These are phyloP conservation scores for Myotis yumanensis DNA, from an alignment of 2,113 vertebrate species.

Conservation along the genomic window DNA sequence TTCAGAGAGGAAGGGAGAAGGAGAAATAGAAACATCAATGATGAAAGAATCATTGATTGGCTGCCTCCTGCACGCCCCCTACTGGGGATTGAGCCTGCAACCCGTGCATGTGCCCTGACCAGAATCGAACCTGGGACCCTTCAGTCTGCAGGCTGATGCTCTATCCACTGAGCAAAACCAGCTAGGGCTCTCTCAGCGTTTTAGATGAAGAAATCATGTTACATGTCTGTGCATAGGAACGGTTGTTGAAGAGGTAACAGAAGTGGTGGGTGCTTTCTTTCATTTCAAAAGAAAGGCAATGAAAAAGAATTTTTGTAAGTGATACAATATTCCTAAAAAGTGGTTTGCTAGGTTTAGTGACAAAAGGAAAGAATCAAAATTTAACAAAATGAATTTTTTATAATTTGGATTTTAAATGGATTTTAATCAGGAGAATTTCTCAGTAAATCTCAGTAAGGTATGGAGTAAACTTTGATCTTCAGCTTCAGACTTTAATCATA, in stretches of 20 bases:
- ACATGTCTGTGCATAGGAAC: not conserved
- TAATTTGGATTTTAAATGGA: conserved; percentile 55
- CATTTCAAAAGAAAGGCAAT: not conserved
- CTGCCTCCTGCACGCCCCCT: too few relatives aligned
- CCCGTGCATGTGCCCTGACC: too few relatives aligned
- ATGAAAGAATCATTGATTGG: too few relatives aligned
- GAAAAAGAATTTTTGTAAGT: not conserved
- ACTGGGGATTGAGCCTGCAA: too few relatives aligned
- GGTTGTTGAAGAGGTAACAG: not conserved
- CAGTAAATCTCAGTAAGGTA: not conserved
- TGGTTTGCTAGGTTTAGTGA: not conserved
- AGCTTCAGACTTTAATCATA: not conserved
- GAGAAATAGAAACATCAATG: too few relatives aligned
- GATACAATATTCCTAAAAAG: not conserved
- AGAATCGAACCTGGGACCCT: too few relatives aligned
- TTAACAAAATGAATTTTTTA: not conserved
- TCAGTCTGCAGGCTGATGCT: too few relatives aligned
- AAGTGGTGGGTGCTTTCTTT: not conserved
- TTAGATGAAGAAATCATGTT: conserved; percentile 29
- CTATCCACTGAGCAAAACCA: too few relatives aligned
- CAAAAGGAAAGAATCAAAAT: conserved; percentile 29
- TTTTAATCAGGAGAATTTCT: conserved; percentile 27
- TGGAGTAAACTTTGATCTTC: not conserved
- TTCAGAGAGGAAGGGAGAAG: too few relatives aligned
- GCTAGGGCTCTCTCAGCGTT: not conserved